Conservation (phyloP, 2,888 invertebrate species). For the Sthenelais limicola region DNA sequence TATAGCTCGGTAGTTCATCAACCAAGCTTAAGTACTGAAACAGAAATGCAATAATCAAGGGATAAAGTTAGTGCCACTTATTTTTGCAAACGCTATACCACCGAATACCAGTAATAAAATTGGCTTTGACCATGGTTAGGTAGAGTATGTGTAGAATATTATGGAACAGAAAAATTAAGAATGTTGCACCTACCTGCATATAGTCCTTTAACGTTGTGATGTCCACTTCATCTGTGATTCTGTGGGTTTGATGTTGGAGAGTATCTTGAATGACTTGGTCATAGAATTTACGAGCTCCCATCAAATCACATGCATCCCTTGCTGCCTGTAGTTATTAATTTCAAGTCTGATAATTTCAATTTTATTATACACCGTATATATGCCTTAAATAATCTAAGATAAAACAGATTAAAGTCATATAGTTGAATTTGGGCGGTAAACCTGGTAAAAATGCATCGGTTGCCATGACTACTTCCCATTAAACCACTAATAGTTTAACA, state of each 20-base stretch:
- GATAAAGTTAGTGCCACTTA: neutral
- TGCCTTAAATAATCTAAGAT: no score
- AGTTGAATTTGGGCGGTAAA: no score
- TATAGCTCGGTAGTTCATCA: slow-evolving; percentile 69
- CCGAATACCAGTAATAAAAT: neutral
- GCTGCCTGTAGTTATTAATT: slow-evolving; percentile 71
- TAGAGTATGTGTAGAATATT: neutral
- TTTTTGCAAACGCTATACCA: neutral
- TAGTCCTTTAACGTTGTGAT: slow-evolving; percentile 72
- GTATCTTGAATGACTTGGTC: slow-evolving; percentile 69
- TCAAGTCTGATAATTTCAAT: neutral
- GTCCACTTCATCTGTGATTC: slow-evolving; percentile 67
- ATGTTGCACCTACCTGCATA: slow-evolving; percentile 65
- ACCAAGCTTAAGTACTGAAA: slow-evolving; percentile 68
- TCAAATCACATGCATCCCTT: slow-evolving; percentile 67
- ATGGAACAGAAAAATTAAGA: neutral
- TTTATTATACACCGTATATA: no score
- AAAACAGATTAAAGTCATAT: no score
- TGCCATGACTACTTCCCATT: no score
- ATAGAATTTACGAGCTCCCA: slow-evolving; percentile 70
- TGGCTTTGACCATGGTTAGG: neutral
- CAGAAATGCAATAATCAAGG: neutral
- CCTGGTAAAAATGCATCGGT: no score
- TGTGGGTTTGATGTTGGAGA: slow-evolving; percentile 62
- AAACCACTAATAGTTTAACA: no score